Conservation (phyloP, 2,888 invertebrate species). For the Ptychoptera contaminata region DNA sequence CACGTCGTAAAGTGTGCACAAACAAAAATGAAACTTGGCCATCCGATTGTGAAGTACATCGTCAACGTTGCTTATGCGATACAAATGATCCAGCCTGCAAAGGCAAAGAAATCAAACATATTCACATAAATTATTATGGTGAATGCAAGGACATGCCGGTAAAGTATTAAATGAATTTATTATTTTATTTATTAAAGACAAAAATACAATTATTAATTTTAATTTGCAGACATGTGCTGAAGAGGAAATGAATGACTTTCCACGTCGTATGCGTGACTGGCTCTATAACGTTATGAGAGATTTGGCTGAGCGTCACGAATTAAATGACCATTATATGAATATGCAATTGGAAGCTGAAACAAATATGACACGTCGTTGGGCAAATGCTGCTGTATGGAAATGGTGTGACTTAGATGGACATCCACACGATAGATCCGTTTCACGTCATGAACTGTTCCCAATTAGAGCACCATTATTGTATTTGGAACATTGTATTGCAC, state of each 20-base stretch:
- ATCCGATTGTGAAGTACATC: constrained; percentile 88
- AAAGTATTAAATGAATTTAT: constrained; percentile 12
- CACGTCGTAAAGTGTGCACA: constrained; percentile 65
- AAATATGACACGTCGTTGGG: constrained; percentile 69
- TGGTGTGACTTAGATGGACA: constrained; percentile 93
- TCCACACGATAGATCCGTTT: constrained; percentile 78
- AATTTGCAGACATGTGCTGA: constrained; percentile 51
- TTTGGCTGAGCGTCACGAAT: constrained; percentile 74
- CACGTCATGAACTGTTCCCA: constrained; percentile 89
- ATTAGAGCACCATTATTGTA: constrained; percentile 89
- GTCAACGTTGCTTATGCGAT: constrained; percentile 83
- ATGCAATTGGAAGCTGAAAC: constrained; percentile 83
- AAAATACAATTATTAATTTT: constrained; percentile 1
- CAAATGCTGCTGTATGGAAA: constrained; percentile 94
- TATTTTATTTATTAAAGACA: constrained; percentile 1
- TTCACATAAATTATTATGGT: constrained; percentile 91
- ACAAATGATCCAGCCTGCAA: constrained; percentile 55
- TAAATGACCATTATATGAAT: constrained; percentile 64
- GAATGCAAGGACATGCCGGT: constrained; percentile 65
- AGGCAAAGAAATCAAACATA: constrained; percentile 60
- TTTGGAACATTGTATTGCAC: constrained; percentile 93
- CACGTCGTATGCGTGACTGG: constrained; percentile 95
- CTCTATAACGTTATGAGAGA: constrained; percentile 95
- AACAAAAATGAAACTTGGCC: constrained; percentile 91
- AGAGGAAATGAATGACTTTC: constrained; percentile 87